Evolutionary conservation across 2,888 invertebrate species (phyloP).

Genomic region (Onthophagus sagittarius): DNA sequence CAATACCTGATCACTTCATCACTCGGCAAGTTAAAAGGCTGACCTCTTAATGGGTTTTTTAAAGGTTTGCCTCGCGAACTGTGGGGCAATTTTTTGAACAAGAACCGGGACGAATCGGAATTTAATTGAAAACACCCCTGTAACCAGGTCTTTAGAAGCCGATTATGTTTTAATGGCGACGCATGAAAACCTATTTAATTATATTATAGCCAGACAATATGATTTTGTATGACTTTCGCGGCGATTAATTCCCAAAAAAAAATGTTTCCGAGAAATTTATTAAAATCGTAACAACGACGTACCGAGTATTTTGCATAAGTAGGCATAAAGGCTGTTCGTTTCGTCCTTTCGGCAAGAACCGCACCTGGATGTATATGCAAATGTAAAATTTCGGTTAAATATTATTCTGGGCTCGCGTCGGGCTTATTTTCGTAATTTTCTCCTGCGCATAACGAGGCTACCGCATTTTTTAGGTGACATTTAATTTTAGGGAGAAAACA

Average conservation of each 20-base stretch:
- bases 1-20: constrained; percentile 6
- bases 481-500: neutral
- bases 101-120: constrained; percentile 34
- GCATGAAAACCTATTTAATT: neutral
- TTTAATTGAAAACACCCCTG: constrained; percentile 36
- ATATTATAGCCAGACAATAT: neutral
- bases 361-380: neutral
- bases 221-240: neutral
- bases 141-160: constrained; percentile 35
- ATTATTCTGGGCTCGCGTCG: neutral
- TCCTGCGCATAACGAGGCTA: neutral
- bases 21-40: neutral
- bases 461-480: neutral
- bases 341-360: neutral
- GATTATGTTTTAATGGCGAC: constrained; percentile 29
- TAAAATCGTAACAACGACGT: neutral
- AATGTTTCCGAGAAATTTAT: neutral
- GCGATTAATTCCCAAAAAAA: neutral
- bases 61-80: constrained; percentile 18
- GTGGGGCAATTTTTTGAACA: constrained; percentile 28
- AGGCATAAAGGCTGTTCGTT: neutral
- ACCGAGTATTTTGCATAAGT: neutral
- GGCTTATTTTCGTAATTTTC: neutral
- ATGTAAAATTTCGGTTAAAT: neutral
- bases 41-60: neutral